These are phyloP conservation scores for Sebastes hubbsi DNA, from an alignment of 2,797 vertebrate species.

Conservation along the genomic window DNA sequence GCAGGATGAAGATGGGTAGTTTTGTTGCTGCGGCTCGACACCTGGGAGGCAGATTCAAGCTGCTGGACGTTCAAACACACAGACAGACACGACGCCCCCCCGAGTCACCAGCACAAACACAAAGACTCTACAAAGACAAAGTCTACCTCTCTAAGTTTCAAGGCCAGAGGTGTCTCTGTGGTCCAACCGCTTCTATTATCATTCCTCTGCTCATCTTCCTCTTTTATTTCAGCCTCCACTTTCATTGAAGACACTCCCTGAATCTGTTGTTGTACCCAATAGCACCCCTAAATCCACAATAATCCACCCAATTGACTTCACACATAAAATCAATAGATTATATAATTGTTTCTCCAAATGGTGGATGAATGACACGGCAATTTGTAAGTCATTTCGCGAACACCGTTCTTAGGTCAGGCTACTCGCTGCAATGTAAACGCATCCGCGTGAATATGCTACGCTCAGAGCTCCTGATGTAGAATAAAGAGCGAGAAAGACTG, in stretches of 20 bases:
- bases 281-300: not conserved
- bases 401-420: too few species aligned
- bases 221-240: not conserved
- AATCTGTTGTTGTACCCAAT: not conserved
- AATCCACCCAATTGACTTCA: not conserved
- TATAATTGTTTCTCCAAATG: not conserved
- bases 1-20: constrained; percentile 23
- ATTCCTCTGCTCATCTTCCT: constrained; percentile 24
- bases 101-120: constrained; percentile 36
- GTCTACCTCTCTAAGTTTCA: constrained; percentile 26
- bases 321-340: too few species aligned
- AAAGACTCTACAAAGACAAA: constrained; percentile 50
- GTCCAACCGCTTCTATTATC: constrained; percentile 4
- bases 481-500: too few species aligned
- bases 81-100: constrained; percentile 15
- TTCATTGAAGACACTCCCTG: not conserved
- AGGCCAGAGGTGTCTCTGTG: constrained; percentile 43
- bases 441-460: too few species aligned
- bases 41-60: constrained; percentile 52
- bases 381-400: too few species aligned
- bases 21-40: constrained; percentile 37
- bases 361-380: too few species aligned
- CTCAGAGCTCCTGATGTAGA: too few species aligned
- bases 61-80: constrained; percentile 40
- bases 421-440: too few species aligned